These are phyloP conservation scores for Aphidius colemani DNA, from an alignment of 2,888 invertebrate genomes.

Conservation along the genomic window DNA sequence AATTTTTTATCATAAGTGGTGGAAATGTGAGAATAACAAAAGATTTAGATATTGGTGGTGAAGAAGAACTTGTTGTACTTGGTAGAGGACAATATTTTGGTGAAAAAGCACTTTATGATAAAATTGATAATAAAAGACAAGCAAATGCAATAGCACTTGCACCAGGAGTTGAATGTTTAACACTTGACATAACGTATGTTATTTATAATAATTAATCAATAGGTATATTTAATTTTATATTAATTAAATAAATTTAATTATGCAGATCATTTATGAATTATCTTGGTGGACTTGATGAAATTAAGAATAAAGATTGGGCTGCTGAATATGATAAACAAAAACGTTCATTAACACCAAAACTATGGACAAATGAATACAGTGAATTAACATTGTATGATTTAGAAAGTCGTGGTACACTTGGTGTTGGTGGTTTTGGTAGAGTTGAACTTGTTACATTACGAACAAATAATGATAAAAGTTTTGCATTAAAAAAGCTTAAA, in stretches of 20 bases:
- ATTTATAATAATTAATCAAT: slow-evolving; percentile 9
- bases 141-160: slow-evolving; percentile 89
- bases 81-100: slow-evolving; percentile 86
- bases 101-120: slow-evolving; percentile 85
- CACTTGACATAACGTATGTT: slow-evolving; percentile 79
- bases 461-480: slow-evolving; percentile 58
- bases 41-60: slow-evolving; percentile 64
- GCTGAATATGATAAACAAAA: slow-evolving; percentile 55
- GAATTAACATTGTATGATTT: slow-evolving; percentile 77
- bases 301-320: slow-evolving; percentile 63
- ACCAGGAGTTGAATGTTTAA: slow-evolving; percentile 84
- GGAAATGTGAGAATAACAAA: slow-evolving; percentile 79
- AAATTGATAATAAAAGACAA: slow-evolving; percentile 70
- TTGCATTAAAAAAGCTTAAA: slow-evolving; percentile 72
- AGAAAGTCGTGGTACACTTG: slow-evolving; percentile 82
- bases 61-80: slow-evolving; percentile 73
- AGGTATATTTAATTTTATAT: background rate
- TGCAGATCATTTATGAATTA: slow-evolving; percentile 77
- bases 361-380: slow-evolving; percentile 64
- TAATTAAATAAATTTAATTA: slow-evolving; percentile 9
- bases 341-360: slow-evolving; percentile 48
- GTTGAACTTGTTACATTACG: slow-evolving; percentile 70
- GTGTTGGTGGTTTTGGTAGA: slow-evolving; percentile 91
- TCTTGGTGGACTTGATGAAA: slow-evolving; percentile 78
- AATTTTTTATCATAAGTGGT: slow-evolving; percentile 88